phyloP scores from a whole-genome alignment of 2,113 vertebrate genomes.

The Sitta europaea region DNA sequence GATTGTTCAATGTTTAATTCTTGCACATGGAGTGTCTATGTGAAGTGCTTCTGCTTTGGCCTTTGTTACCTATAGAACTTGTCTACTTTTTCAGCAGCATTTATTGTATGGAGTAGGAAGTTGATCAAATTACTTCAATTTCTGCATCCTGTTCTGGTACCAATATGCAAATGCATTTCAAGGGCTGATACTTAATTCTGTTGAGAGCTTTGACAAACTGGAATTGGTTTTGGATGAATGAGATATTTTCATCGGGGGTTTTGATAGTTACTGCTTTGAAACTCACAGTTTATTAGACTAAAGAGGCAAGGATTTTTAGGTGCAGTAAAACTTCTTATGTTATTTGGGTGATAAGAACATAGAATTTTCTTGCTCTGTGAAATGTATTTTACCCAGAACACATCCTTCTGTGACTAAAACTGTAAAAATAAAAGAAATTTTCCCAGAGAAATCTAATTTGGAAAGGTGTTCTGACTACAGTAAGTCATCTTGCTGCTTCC shows the following conservation, averaged over 20 bases:
- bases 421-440: not conserved
- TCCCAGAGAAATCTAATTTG: not conserved
- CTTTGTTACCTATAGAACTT: not conserved
- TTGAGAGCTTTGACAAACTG: not conserved
- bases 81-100: not conserved
- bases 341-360: not conserved
- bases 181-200: not conserved
- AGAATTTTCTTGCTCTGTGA: not conserved
- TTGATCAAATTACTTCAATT: not conserved
- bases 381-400: not conserved
- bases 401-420: not conserved
- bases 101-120: not conserved
- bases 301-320: not conserved
- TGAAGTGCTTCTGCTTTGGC: rapidly evolving
- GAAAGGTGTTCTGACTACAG: not conserved
- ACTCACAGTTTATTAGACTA: not conserved
- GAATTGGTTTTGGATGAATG: not conserved
- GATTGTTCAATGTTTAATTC: not conserved
- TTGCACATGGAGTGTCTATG: not conserved
- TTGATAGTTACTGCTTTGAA: not conserved
- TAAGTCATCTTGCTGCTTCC: not conserved
- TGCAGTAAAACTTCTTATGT: not conserved
- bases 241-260: not conserved
- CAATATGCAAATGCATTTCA: not conserved
- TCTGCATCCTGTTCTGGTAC: not conserved